Base-by-base conservation (phyloP, 2,888 invertebrate genomes). In the Panorpa germanica region DNA sequence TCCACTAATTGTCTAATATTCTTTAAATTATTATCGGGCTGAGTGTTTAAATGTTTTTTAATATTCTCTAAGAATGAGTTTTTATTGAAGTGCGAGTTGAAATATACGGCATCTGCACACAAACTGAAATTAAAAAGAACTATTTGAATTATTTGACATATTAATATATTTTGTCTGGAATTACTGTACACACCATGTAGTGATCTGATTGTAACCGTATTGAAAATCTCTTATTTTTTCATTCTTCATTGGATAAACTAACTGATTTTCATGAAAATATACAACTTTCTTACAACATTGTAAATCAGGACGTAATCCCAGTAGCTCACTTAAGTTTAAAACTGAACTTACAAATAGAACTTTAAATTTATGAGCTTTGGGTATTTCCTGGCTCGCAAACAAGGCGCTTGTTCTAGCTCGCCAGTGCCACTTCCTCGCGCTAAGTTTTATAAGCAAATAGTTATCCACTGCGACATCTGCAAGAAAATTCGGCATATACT, bases 381-480 rank as follows among this genome's bases (percentile, higher is more conserved):
- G 70, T 34, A 78, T 68, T 11, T 50, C 46, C 42, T 66, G 61
- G 2, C 65, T 61, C 37, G 77, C 55, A 40, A 65, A 59, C 2
- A 78, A 48, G 0, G 75, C 70, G 12, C 70, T 61, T 10, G 70
- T 71, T 27, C 77, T 50, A 0, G 77, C 72, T 32, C 71, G 52
- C 78, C 77, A 80, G 40, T 73, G 77, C 77, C 77, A 80, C 46
- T 78, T 78, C 43, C 73, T 76, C 5, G 69, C 69, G 2, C 68
- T n/a, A n/a, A n/a, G 56, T 44, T 77, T 50, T 24, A 65, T 65
- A 16, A 64, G 52, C 7, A 71, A 43, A 35, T 55, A 52, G 40
- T 52, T 59, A 30, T 52, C 45, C 5, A 38, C 39, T 3, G 42
- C 46, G 10, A 56, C 38, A 37, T 48, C 55, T 57, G 28, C 4